Evolutionary conservation across 1,140 invertebrate species (phyloP), one percentile per base, ranked within the genome.

Genomic region (Carposina sasakii): DNA sequence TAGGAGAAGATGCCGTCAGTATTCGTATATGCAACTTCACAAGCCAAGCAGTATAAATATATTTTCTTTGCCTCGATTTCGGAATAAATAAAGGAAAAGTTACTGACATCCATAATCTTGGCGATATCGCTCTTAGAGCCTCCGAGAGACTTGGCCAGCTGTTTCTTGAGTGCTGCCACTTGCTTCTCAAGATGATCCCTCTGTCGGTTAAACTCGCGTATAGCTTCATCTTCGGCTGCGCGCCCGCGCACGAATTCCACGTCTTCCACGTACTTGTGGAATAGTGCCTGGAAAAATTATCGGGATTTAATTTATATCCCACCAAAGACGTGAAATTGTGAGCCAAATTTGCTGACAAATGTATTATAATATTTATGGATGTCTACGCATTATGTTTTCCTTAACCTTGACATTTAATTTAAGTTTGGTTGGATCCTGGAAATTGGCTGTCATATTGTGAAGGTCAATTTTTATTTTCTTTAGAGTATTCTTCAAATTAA

Each of bases 391-490:
- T n/a, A n/a, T n/a, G n/a, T n/a, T n/a, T n/a, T 37, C 48, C 64
- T 60, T 74, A 66, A 89, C 90, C 69, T 90, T 92, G 1, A 96
- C 89, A n/a, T 87, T 89, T n/a, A 88, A 87, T 81, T 94, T 96
- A 1, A 97, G 76, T 41, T 91, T 89, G 15, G 88, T 89, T 0
- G 92, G 90, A 52, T 95, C 90, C 74, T 95, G 91, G 17, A 96
- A 90, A 20, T 92, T 88, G 0, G 88, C 89, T 3, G 92, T 91
- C 60, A 91, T 90, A 49, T 91, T 89, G 56, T 92, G 90, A 22
- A 97, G 87, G 62, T 96, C 94, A 22, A 90, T 90, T 71, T 92
- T 90, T 22, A 97, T 93, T 60, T 89, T 89, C 57, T 91, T 90
- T 3, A 96, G 63, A 0, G 91, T 83, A 41, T 89, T 88, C 54